phyloP scores from a whole-genome alignment of 2,113 vertebrate species.

The Serinus canaria region DNA sequence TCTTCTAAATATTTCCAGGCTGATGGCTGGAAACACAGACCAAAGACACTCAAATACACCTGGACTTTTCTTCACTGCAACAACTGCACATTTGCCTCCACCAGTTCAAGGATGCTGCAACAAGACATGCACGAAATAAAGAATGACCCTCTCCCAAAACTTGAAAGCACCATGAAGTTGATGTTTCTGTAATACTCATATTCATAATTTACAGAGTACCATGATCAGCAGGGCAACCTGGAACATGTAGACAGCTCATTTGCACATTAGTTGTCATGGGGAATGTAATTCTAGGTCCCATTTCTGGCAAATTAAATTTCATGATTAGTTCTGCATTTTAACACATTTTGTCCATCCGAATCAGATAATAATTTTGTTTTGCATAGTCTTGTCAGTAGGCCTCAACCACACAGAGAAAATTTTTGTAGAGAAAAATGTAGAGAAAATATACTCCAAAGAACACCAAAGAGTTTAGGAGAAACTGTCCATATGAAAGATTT shows the following conservation, averaged over 20 bases:
- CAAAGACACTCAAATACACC: not conserved
- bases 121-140: not conserved
- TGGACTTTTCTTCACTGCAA: not conserved
- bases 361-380: not conserved
- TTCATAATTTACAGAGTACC: not conserved
- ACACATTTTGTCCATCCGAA: not conserved
- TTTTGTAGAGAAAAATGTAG: not conserved
- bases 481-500: not conserved
- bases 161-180: accelerated
- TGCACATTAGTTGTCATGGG: not conserved
- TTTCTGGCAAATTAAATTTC: not conserved
- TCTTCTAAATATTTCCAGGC: not conserved
- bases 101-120: not conserved
- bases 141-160: not conserved
- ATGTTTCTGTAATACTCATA: not conserved
- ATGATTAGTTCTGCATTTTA: not conserved
- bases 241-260: not conserved
- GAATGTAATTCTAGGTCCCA: not conserved
- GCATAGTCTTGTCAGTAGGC: not conserved
- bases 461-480: not conserved
- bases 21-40: not conserved
- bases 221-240: not conserved
- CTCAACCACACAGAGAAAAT: not conserved
- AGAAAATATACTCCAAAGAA: not conserved
- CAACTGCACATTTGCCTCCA: not conserved